phyloP scores from a whole-genome alignment of 2,113 vertebrate genomes.

The Fregetta grallaria region DNA sequence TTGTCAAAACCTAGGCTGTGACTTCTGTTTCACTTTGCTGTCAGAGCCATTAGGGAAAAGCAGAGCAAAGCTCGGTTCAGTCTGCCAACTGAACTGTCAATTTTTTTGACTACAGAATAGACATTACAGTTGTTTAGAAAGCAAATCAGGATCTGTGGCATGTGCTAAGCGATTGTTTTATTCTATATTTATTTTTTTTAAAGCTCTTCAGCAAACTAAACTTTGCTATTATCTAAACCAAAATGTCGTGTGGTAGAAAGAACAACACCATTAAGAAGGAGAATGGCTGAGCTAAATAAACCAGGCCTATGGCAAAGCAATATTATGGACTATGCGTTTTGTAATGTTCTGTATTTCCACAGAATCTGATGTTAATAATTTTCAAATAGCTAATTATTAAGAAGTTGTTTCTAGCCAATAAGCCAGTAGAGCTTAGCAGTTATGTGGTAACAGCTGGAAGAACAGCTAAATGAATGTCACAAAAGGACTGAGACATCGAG shows the following conservation, averaged over 20 bases:
- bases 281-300: background rate
- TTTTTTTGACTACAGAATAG: background rate
- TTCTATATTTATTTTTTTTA: background rate
- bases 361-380: no score
- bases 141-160: background rate
- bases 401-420: background rate
- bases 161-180: background rate
- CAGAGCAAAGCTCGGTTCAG: background rate
- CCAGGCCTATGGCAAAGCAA: background rate
- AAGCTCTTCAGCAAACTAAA: background rate
- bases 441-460: background rate
- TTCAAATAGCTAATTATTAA: background rate
- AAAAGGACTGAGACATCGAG: rapidly evolving
- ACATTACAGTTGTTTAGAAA: background rate
- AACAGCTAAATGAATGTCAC: background rate
- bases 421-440: background rate
- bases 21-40: background rate
- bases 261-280: background rate
- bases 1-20: background rate
- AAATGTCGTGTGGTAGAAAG: background rate
- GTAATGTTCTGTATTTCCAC: background rate
- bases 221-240: background rate
- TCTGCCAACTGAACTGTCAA: rapidly evolving
- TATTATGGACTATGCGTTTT: background rate
- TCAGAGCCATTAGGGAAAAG: background rate